Percentiles rank a stretch among this genome's conserved stretches.
phyloP scores from a whole-genome alignment of 2,888 invertebrate genomes.

The Stenurella melanura region DNA sequence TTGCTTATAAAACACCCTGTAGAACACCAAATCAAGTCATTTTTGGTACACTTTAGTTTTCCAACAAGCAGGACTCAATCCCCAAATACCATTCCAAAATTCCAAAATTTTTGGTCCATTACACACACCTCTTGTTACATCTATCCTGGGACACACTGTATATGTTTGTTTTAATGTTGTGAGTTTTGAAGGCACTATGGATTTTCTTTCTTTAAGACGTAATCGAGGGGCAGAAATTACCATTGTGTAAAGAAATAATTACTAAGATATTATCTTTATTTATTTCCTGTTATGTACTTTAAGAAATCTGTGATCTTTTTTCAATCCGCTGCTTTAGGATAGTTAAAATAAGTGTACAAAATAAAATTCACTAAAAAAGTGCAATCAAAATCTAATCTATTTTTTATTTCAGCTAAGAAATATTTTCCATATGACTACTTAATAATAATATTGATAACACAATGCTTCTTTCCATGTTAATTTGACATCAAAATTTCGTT shows the following conservation, averaged over 20 bases:
- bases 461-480: constrained; percentile 46
- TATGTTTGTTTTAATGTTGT: not conserved
- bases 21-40: too few relatives aligned
- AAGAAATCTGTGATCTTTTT: constrained; percentile 68
- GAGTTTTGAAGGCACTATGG: not conserved
- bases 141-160: too few relatives aligned
- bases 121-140: too few relatives aligned
- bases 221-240: constrained; percentile 22
- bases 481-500: constrained; percentile 44
- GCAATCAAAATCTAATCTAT: constrained; percentile 66
- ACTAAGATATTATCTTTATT: constrained; percentile 27
- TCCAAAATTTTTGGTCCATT: too few relatives aligned
- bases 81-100: too few relatives aligned
- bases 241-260: constrained; percentile 16
- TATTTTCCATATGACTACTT: constrained; percentile 31
- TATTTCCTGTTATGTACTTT: constrained; percentile 35
- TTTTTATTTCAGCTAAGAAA: constrained; percentile 48
- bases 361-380: constrained; percentile 60
- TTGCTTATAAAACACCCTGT: too few relatives aligned
- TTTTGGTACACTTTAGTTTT: too few relatives aligned
- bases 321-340: constrained; percentile 67
- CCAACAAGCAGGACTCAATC: too few relatives aligned
- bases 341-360: constrained; percentile 62
- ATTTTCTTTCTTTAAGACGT: constrained; percentile 4
- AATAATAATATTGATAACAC: constrained; percentile 43